A percentile compares a stretch with the other conserved stretches of the same genome.
Conservation (phyloP, 2,888 invertebrate species). For the Drosophila limbata region DNA sequence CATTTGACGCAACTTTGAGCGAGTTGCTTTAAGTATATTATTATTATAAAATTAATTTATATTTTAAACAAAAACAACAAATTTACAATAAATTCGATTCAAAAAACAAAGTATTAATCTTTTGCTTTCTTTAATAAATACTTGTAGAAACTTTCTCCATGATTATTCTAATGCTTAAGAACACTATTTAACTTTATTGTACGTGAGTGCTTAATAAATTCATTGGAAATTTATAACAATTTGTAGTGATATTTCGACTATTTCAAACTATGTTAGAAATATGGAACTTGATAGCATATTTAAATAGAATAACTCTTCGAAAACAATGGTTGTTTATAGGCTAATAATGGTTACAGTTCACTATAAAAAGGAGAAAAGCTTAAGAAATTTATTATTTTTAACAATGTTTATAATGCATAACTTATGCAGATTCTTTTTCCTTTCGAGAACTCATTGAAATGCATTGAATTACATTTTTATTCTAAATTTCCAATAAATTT, state of each 20-base stretch:
- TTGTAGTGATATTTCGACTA: background rate
- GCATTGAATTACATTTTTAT: background rate
- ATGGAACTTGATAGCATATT: slow-evolving; percentile 25
- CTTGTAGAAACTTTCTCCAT: slow-evolving; percentile 51
- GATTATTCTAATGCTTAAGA: slow-evolving; percentile 36
- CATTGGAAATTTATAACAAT: slow-evolving; percentile 6
- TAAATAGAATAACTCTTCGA: slow-evolving; percentile 26
- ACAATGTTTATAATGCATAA: background rate
- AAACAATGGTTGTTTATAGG: slow-evolving; percentile 62
- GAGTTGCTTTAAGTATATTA: slow-evolving; percentile 68
- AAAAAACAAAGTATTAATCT: slow-evolving; percentile 27
- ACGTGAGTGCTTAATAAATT: slow-evolving; percentile 41
- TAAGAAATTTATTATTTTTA: slow-evolving; percentile 20
- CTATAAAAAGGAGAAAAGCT: slow-evolving; percentile 41
- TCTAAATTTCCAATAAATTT: slow-evolving; percentile 22
- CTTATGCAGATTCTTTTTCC: background rate
- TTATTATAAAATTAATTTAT: slow-evolving; percentile 67
- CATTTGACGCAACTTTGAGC: slow-evolving; percentile 67
- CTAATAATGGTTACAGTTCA: slow-evolving; percentile 62
- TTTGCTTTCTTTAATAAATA: slow-evolving; percentile 37
- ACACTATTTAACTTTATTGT: slow-evolving; percentile 18
- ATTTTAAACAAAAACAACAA: slow-evolving; percentile 41
- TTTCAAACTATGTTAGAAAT: slow-evolving; percentile 6
- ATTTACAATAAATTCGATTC: slow-evolving; percentile 50
- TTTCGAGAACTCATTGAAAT: background rate